Evolutionary conservation across 2,888 invertebrate genomes (phyloP).

Genomic region (Troides helena): DNA sequence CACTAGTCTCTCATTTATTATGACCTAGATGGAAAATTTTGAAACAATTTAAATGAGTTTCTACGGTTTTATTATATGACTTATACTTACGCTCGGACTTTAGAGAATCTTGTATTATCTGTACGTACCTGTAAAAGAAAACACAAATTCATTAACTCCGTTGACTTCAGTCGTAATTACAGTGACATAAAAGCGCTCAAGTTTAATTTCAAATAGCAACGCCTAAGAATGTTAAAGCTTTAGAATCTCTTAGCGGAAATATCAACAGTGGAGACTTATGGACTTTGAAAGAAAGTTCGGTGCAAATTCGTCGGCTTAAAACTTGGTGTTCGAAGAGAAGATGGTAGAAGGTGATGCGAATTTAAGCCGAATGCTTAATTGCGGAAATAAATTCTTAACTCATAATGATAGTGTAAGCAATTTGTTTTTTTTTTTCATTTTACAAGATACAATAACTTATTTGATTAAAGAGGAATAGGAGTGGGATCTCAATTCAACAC

Average conservation of each 20-base stretch:
- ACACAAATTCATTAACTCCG: slow-evolving; percentile 2
- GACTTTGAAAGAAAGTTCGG: slow-evolving; percentile 43
- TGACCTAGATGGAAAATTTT: too few species aligned
- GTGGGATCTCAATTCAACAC: too few species aligned
- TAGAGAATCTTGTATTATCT: background rate
- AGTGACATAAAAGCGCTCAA: background rate
- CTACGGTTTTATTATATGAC: background rate
- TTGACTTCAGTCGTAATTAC: background rate
- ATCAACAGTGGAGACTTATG: slow-evolving; percentile 34
- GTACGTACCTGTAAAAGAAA: slow-evolving; percentile 38
- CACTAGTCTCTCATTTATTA: too few species aligned
- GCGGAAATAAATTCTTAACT: slow-evolving; percentile 1
- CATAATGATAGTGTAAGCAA: background rate
- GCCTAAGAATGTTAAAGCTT: slow-evolving; percentile 29
- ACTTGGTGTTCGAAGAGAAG: slow-evolving; percentile 39
- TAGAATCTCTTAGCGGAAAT: slow-evolving; percentile 33
- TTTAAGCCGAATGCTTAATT: slow-evolving; percentile 23
- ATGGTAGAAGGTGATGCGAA: slow-evolving; percentile 32
- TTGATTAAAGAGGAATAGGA: too few species aligned
- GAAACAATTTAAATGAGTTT: background rate
- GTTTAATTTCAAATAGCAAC: slow-evolving; percentile 14
- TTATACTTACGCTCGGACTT: background rate
- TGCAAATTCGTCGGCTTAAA: slow-evolving; percentile 48
- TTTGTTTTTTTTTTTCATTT: background rate
- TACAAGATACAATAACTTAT: too few species aligned